Base-by-base conservation (phyloP, 2,113 vertebrate species). In the Grus americana region DNA sequence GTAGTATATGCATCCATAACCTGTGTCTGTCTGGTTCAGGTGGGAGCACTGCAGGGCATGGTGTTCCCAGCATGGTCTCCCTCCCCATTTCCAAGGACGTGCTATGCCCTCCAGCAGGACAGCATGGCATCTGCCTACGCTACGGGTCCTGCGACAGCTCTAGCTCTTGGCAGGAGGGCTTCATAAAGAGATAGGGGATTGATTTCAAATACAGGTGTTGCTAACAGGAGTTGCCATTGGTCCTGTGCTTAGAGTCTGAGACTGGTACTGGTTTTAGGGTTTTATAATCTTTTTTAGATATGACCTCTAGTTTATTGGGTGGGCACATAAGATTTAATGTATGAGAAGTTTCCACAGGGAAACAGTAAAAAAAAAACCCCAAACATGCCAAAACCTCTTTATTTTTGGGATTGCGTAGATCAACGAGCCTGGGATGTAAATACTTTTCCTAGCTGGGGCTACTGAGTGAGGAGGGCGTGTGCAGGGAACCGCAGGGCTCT, bases 401-500 rank as follows among this genome's bases (percentile, higher is more conserved):
- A 46, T 38, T 89, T 87, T 91, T 32, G 52, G 29, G 47, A 54
- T 38, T 38, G 58, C n/a, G 36, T 40, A 76, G 42, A 42, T 15
- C 26, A 65, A 27, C 0, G 8, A 88, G 24, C 27, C 30, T 95
- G 55, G 49, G n/a, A 79, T 88, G 38, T 61, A 73, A 92, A 67
- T 26, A 36, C 22, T 72, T 93, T 76, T 82, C n/a, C 61, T 76
- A 61, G 27, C 21, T 2, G 2, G 46, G 40, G 23, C 57, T 73
- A 5, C 63, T 44, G 62, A 63, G 54, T 0, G 2, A 83, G 34
- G 40, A 66, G 90, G 38, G 29, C 4, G 9, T 23, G 29, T 66
- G 50, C 47, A 79, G 67, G 12, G 30, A 72, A 8, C 71, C 0
- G 0, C 0, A 3, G 62, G 52, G 61, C 11, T 59, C 46, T 84